Percentiles rank a stretch among this genome's conserved stretches.
Conservation (phyloP, 2,113 vertebrate genomes). For the Proteles cristata region DNA sequence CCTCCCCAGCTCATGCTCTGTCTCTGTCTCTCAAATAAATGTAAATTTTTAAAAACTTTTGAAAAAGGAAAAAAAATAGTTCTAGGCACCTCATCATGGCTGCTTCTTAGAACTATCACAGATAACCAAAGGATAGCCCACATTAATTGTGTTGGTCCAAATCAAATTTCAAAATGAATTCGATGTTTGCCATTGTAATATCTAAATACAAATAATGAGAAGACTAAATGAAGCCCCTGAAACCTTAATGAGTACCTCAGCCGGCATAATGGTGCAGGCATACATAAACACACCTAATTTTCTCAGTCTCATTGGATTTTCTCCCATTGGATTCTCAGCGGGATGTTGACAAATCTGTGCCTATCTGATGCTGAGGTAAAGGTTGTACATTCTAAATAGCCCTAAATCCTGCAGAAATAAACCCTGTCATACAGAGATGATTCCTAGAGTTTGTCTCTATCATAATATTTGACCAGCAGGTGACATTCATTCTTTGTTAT, state of each 20-base stretch:
- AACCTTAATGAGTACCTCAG: not conserved
- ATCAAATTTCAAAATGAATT: conserved; percentile 54
- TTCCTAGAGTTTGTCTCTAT: not conserved
- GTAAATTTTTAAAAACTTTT: too few relatives aligned
- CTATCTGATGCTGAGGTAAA: not conserved
- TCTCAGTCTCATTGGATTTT: not conserved
- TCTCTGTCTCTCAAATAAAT: too few relatives aligned
- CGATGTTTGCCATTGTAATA: not conserved
- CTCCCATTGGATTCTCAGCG: conserved; percentile 36
- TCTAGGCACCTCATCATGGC: not conserved
- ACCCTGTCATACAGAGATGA: not conserved
- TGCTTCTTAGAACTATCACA: conserved; percentile 1
- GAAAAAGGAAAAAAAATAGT: not conserved
- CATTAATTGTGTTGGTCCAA: not conserved
- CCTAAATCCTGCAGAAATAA: not conserved
- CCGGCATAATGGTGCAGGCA: not conserved
- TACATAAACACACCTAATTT: not conserved
- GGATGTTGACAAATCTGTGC: not conserved
- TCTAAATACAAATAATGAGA: not conserved
- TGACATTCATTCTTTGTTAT: not conserved
- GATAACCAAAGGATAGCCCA: not conserved
- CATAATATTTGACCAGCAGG: not conserved
- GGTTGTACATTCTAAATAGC: not conserved
- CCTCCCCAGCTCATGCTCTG: too few relatives aligned
- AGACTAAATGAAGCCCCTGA: conserved; percentile 37